A percentile compares a stretch with the other conserved stretches of the same genome.
Conservation (phyloP, 1,140 invertebrate genomes). For the Plutomurus gul region DNA sequence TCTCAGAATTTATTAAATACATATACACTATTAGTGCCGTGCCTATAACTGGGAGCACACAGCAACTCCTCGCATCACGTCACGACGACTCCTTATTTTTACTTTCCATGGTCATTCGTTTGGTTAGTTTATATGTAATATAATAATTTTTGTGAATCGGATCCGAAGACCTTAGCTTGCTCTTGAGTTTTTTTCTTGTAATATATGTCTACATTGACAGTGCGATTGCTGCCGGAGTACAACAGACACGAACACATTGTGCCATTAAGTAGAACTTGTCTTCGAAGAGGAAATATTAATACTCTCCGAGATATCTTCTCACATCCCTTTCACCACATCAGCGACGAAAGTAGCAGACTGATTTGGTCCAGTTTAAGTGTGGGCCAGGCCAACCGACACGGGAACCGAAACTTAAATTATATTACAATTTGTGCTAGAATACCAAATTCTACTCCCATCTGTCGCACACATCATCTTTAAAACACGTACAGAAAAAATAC, state of each 20-base stretch:
- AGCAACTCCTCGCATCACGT: neutral
- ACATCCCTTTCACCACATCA: neutral
- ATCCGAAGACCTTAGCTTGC: neutral
- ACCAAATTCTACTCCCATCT: neutral
- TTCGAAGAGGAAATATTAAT: neutral
- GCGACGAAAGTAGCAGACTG: neutral
- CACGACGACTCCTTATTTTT: neutral
- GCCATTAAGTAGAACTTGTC: neutral
- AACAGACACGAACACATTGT: constrained; percentile 11
- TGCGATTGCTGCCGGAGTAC: neutral
- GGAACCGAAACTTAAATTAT: neutral
- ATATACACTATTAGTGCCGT: neutral
- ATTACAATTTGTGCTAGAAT: neutral
- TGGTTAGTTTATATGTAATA: neutral
- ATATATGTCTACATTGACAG: constrained; percentile 14
- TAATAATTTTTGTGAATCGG: neutral
- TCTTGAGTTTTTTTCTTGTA: neutral
- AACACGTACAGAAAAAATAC: neutral
- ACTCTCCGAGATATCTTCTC: neutral
- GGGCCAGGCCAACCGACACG: constrained; percentile 13
- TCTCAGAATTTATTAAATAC: neutral
- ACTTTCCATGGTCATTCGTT: neutral
- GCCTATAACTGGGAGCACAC: neutral
- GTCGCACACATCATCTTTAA: neutral
- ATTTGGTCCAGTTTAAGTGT: neutral